These are phyloP conservation scores for Sipha maydis DNA, from an alignment of 2,888 invertebrate genomes.

Conservation along the genomic window DNA sequence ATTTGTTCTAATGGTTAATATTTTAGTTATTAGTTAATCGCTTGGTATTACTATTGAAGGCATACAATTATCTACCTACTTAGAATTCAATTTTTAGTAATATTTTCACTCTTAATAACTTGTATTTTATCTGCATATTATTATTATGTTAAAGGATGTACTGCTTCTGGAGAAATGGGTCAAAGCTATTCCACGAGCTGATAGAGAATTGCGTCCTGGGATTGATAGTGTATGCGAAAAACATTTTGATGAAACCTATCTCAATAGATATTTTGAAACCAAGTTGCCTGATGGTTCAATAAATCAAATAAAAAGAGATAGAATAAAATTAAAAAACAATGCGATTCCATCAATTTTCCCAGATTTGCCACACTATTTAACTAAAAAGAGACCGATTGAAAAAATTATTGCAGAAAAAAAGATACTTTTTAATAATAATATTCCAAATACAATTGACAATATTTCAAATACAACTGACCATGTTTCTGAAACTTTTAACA, in stretches of 20 bases:
- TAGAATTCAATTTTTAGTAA: background rate
- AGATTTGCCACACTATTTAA: too few species aligned
- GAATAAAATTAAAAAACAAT: too few species aligned
- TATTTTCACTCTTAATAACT: background rate
- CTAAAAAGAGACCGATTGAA: background rate
- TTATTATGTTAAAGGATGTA: conserved; percentile 3
- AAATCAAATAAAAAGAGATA: too few species aligned
- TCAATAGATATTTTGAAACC: too few species aligned
- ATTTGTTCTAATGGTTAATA: conserved; percentile 1
- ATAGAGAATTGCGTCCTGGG: conserved; percentile 2
- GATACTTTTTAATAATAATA: background rate
- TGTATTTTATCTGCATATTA: conserved; percentile 3
- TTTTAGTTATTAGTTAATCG: background rate
- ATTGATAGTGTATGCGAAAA: too few species aligned
- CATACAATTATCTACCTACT: background rate
- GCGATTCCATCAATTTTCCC: too few species aligned
- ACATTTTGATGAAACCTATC: too few species aligned
- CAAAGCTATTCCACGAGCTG: background rate
- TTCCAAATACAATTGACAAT: background rate
- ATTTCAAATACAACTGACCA: too few species aligned
- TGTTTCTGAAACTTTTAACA: background rate
- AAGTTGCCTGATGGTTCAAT: too few species aligned
- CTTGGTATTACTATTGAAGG: conserved; percentile 1
- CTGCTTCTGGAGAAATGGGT: conserved; percentile 21
- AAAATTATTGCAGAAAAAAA: background rate